phyloP scores from a whole-genome alignment of 2,888 invertebrate species.

The Ephialtes manifestator region DNA sequence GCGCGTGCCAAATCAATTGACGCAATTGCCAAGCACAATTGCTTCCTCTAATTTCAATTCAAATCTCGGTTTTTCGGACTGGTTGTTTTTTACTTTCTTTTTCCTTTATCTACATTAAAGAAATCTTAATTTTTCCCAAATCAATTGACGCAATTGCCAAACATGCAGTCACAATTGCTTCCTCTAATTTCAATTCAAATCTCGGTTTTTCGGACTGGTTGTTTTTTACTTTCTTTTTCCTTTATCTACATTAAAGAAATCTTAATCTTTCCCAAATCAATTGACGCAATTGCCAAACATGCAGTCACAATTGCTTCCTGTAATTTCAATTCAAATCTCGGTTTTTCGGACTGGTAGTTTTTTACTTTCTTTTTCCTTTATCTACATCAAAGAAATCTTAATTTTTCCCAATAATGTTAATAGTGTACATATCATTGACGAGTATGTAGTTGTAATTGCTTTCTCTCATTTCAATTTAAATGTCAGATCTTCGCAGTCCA shows the following conservation, averaged over 20 bases:
- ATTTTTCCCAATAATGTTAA: not conserved
- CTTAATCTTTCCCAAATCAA: too few relatives aligned
- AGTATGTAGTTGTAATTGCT: conserved; percentile 35
- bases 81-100: too few relatives aligned
- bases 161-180: conserved; percentile 25
- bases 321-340: conserved; percentile 3
- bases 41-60: conserved; percentile 12
- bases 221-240: conserved; percentile 43
- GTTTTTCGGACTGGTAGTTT: conserved; percentile 38
- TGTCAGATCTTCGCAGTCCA: conserved; percentile 21
- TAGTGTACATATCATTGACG: not conserved
- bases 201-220: conserved; percentile 30
- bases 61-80: conserved; percentile 9
- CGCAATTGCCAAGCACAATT: conserved; percentile 42
- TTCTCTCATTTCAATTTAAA: conserved; percentile 1
- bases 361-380: conserved; percentile 43
- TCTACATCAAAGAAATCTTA: not conserved
- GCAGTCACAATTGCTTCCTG: conserved; percentile 19
- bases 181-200: conserved; percentile 1
- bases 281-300: conserved; percentile 41
- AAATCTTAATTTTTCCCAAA: too few relatives aligned
- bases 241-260: too few relatives aligned
- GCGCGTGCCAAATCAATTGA: conserved; percentile 55
- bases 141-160: conserved; percentile 49
- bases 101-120: too few relatives aligned